A percentile compares a stretch with the other conserved stretches of the same genome.
Evolutionary conservation across 2,888 invertebrate species (phyloP).

Genomic region (Micoletzkya japonica): DNA sequence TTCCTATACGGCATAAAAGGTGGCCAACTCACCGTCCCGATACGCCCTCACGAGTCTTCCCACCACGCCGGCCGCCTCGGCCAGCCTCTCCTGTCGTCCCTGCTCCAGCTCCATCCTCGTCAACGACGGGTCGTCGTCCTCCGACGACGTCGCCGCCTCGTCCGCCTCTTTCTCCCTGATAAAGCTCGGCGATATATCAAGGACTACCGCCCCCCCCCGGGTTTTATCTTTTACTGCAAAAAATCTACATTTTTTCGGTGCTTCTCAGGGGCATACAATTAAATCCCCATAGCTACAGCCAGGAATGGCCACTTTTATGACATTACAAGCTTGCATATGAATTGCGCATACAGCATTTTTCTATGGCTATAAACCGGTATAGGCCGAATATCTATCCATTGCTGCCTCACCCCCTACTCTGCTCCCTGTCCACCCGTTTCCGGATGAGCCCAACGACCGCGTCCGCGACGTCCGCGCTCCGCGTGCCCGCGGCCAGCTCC

Average conservation of each 20-base stretch:
- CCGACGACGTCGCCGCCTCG: background rate
- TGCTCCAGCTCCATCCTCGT: constrained; percentile 7
- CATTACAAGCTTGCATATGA: background rate
- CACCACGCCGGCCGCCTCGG: constrained; percentile 1
- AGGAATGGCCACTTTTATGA: background rate
- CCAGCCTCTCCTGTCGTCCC: constrained; percentile 14
- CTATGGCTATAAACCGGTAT: background rate
- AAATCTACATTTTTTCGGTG: background rate
- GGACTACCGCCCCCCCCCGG: background rate
- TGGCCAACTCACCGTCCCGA: constrained; percentile 11
- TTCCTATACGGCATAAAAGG: background rate
- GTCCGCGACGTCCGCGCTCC: constrained; percentile 33
- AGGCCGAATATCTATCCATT: background rate
- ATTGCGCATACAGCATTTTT: background rate
- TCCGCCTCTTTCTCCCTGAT: background rate
- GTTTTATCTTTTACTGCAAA: background rate
- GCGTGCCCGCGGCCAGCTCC: constrained; percentile 29
- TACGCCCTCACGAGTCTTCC: constrained; percentile 20
- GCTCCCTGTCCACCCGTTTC: constrained; percentile 18
- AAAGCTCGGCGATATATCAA: background rate
- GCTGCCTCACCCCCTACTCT: background rate
- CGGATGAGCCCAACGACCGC: background rate
- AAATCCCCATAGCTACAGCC: no score
- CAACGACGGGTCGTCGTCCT: constrained; percentile 16
- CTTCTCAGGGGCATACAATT: no score